Base-by-base conservation (phyloP, 2,113 vertebrate genomes). In the Pterocles burchelli region DNA sequence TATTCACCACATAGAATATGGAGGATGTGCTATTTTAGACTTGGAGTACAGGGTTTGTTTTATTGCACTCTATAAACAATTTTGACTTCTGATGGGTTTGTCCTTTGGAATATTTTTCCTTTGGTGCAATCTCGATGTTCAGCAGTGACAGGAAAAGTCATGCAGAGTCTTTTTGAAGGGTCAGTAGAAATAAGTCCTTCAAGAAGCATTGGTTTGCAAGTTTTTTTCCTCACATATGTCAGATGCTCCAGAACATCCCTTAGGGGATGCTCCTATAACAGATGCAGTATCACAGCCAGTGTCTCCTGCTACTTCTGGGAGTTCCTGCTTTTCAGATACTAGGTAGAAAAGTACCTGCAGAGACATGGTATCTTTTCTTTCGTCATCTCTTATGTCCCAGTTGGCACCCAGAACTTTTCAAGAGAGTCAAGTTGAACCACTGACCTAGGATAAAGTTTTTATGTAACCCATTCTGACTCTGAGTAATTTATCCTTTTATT, bases 41-140 rank as follows among this genome's bases (percentile, higher is more conserved):
- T 70, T 85, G 72, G 41, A 73, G 33, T 41, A 31, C 16, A 41
- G 26, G 21, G 25, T 45, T 71, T 80, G 54, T 38, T 95, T 92
- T 90, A 95, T 81, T 88, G 49, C 46, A 52, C 46, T 82, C n/a
- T 90, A 33, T 93, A 90, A 95, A 91, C 57, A 77, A 75, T 88
- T 84, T 88, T 24, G 17, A 57, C 54, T 95, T 90, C 61, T 75
- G 66, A 80, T 76, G 45, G 6, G 22, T 52, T 94, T 81, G 48
- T 63, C 59, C 83, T 90, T 72, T 61, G 51, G 61, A 88, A 59
- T 90, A n/a, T 77, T 92, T 95, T 86, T 96, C 38, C 57, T 80
- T 75, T 92, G 63, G 57, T 78, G 70, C 76, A 54, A 29, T 90
- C 36, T 85, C 3, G 0, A 2, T 63, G 26, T 61, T 90, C 61